These are phyloP conservation scores for human DNA, from an alignment of 2,113 vertebrate species.

Conservation along the genomic window GRCh38 chr3:182400001-182400500, in stretches of 20 bases:
- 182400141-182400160: background rate
- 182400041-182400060: background rate
- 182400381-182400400: background rate
- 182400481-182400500: slow-evolving; percentile 20
- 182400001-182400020: background rate
- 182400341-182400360: background rate
- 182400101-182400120: background rate
- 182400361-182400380: background rate
- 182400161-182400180: background rate
- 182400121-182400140: background rate
- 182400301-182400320: background rate
- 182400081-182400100: background rate
- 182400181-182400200: background rate
- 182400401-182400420: background rate
- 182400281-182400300: background rate
- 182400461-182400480: slow-evolving; percentile 24
- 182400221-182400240: background rate
- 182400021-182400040: background rate
- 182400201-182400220: background rate
- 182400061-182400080: background rate
- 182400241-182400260: background rate
- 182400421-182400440: background rate
- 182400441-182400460: background rate
- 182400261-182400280: background rate
- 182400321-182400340: background rate